Evolutionary conservation across 1,140 invertebrate species (phyloP).

Genomic region (Stegodyphus mimosarum): DNA sequence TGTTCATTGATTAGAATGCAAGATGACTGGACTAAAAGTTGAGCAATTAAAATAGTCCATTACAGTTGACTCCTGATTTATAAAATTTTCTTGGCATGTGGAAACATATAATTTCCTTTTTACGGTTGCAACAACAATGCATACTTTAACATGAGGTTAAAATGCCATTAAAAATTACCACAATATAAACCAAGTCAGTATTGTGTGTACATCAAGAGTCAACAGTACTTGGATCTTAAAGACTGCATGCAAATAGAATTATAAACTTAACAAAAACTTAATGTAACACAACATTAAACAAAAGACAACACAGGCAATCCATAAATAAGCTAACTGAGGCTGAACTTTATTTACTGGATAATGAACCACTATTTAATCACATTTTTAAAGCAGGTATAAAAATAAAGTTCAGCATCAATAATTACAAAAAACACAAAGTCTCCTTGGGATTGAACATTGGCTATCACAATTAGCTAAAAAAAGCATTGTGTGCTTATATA

Average conservation of each 20-base stretch:
- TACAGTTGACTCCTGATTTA: constrained; percentile 26
- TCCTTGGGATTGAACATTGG: constrained; percentile 18
- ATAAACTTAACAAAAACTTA: constrained; percentile 22
- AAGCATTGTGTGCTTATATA: constrained; percentile 39
- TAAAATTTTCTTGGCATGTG: background rate
- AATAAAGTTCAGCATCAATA: constrained; percentile 48
- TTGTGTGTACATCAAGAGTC: background rate
- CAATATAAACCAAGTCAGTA: too few relatives aligned
- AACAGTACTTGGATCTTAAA: background rate
- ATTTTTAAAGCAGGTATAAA: constrained; percentile 39
- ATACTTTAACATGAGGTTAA: too few relatives aligned
- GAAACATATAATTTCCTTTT: too few relatives aligned
- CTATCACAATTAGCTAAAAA: constrained; percentile 26
- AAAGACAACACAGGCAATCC: background rate
- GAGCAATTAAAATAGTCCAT: constrained; percentile 37
- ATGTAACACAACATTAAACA: background rate
- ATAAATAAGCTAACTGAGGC: constrained; percentile 23
- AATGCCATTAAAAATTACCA: too few relatives aligned
- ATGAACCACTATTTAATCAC: constrained; percentile 32
- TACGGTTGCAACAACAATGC: too few relatives aligned
- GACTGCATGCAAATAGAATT: background rate
- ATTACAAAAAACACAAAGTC: constrained; percentile 29
- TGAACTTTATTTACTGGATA: constrained; percentile 53
- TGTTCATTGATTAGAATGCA: background rate
- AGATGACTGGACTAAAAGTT: constrained; percentile 1